Conservation (phyloP, 1,140 invertebrate genomes). For the Drosophila suzukii region DNA sequence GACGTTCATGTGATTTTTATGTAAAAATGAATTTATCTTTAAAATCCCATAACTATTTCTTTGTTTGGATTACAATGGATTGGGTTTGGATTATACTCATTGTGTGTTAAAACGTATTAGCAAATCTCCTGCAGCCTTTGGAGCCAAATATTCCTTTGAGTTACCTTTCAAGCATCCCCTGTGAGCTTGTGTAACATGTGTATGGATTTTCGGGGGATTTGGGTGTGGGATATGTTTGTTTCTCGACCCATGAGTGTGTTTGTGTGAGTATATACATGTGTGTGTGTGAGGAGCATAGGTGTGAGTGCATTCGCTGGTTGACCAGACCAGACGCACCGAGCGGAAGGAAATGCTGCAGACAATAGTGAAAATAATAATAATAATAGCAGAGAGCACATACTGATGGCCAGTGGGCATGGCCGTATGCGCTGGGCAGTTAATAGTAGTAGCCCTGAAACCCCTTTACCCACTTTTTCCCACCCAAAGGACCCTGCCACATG, state of each 20-base stretch:
- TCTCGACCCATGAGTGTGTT: not conserved
- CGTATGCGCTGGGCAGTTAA: constrained; percentile 46
- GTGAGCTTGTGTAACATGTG: constrained; percentile 44
- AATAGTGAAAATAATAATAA: constrained; percentile 68
- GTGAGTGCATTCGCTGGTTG: constrained; percentile 49
- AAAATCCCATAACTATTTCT: too few species aligned
- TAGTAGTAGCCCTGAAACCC: constrained; percentile 24
- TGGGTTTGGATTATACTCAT: not conserved
- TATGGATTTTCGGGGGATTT: constrained; percentile 49
- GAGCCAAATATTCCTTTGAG: not conserved
- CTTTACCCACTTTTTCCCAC: not conserved
- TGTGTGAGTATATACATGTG: not conserved
- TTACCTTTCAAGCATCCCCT: constrained; percentile 11
- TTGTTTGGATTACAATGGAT: too few species aligned
- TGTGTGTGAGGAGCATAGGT: not conserved
- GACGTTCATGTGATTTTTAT: too few species aligned
- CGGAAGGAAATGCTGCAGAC: constrained; percentile 63
- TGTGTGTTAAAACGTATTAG: not conserved
- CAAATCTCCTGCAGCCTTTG: not conserved
- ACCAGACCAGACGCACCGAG: constrained; percentile 41
- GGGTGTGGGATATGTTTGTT: constrained; percentile 35
- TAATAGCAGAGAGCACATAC: constrained; percentile 37
- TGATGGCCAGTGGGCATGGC: constrained; percentile 12
- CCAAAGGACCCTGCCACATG: constrained; percentile 11
- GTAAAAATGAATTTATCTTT: too few species aligned